Conservation (phyloP, 1,140 invertebrate genomes). For the Nixonia krombeini region DNA sequence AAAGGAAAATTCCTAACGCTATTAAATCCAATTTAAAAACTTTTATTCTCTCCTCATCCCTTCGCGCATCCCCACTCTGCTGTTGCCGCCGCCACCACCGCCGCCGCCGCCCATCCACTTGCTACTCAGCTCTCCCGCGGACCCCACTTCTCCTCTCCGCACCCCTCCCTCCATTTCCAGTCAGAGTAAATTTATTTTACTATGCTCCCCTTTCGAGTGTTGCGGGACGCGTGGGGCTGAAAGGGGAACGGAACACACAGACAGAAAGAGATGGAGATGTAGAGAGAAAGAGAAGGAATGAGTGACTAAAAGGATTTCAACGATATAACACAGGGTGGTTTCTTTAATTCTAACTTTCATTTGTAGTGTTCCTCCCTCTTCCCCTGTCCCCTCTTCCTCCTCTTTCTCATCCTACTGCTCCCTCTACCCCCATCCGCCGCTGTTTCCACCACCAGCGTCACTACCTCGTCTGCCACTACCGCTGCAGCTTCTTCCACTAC, state of each 20-base stretch:
- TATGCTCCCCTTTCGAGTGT: conserved; percentile 27
- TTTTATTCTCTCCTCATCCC: conserved; percentile 63
- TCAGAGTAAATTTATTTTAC: conserved; percentile 55
- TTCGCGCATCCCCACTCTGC: conserved; percentile 3
- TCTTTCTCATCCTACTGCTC: too few relatives aligned
- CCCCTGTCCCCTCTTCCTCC: conserved; percentile 18
- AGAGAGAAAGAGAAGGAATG: conserved; percentile 51
- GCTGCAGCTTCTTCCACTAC: too few relatives aligned
- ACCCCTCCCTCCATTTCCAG: conserved; percentile 15
- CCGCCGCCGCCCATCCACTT: conserved; percentile 10
- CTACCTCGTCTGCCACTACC: too few relatives aligned
- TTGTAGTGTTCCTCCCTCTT: too few relatives aligned
- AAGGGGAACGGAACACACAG: too few relatives aligned
- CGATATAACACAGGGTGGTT: conserved; percentile 54
- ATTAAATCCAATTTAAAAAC: conserved; percentile 71
- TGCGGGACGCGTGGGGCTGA: conserved; percentile 8
- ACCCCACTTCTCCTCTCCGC: conserved; percentile 6
- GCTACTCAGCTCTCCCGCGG: conserved; percentile 4
- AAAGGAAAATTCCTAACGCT: conserved; percentile 69
- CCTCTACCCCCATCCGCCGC: background rate
- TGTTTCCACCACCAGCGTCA: too few relatives aligned
- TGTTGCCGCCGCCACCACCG: conserved; percentile 12
- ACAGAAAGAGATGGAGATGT: conserved; percentile 12
- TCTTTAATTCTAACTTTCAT: conserved; percentile 57
- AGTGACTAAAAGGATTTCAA: conserved; percentile 63